phyloP scores from a whole-genome alignment of 2,797 vertebrate species.

The Pangasius mekongensis region DNA sequence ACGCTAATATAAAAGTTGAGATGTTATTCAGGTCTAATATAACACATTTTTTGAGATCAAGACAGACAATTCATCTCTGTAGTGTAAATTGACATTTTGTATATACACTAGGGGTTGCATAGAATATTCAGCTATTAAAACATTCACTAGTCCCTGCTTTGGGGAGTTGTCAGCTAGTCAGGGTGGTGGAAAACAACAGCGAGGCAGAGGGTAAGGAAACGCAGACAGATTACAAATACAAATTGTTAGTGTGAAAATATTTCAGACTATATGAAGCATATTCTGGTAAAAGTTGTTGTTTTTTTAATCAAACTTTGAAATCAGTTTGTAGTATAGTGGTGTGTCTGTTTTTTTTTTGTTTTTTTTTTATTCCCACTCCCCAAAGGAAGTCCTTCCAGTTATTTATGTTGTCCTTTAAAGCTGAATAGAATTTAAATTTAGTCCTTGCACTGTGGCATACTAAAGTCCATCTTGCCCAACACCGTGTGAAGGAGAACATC shows the following conservation, averaged over 20 bases:
- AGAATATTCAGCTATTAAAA: background rate
- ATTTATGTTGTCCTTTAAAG: background rate
- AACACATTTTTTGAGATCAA: conserved; percentile 1
- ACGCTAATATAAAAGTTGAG: background rate
- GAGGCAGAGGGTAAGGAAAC: background rate
- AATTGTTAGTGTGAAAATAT: background rate
- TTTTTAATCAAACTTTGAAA: background rate
- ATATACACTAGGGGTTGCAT: background rate
- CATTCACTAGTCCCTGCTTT: background rate
- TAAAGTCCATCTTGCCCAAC: background rate
- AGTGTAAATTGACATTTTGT: background rate
- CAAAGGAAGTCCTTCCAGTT: background rate
- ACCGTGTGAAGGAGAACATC: background rate
- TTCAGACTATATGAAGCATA: background rate
- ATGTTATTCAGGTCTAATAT: background rate
- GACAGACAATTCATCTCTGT: background rate
- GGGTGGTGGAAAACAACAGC: background rate
- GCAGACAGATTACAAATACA: background rate
- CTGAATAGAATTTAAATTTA: background rate
- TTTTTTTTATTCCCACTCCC: background rate
- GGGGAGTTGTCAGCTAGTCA: background rate
- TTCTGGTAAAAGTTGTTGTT: background rate
- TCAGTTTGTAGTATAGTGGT: background rate
- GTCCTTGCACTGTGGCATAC: background rate
- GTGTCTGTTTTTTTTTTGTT: background rate